Base-by-base conservation (phyloP, 2,797 vertebrate species). In the Microctenopoma steveboyesi region DNA sequence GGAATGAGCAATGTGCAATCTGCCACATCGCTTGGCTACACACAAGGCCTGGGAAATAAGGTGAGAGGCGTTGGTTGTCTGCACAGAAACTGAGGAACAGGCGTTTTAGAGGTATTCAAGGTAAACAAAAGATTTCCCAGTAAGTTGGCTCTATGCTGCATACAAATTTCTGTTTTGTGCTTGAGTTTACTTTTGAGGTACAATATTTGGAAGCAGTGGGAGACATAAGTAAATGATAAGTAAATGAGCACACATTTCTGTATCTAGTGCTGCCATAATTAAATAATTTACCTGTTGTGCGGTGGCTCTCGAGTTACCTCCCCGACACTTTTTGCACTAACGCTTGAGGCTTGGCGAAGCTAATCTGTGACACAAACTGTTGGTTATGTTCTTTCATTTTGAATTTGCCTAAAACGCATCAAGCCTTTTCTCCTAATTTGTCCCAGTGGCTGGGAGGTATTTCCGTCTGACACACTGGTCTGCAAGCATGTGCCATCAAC, bases 1-100 rank as follows among this genome's bases (percentile, higher is more conserved):
- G 72, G 85, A 84, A 90, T 87, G 83, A 88, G 82, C 59, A 73
- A 85, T 85, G 73, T 69, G 67, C 83, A 86, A 81, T 86, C 81
- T 86, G 85, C 84, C 71, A 78, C 77, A 54, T 64, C 11, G 60
- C 71, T 76, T 51, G 68, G 80, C 84, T 88, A 59, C 72, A 78
- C 76, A 66, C 33, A 37, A 60, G 73, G 61, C 73, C 69, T 57
- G 74, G 76, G 66, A 87, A 83, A 87, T 81, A 79, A 81, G 78
- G 72, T 71, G 82, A 70, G 73, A 45, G 64, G 48, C 79, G 82
- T 83, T 86, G 63, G 86, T 89, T 76, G 69, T 74, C 59, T 62
- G 74, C 28, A 28, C 50, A 54, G 64, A 79, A 75, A 78, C 59
- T 39, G 49, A 78, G 49, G 56, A 73, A 49, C 68, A 75, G 60